Evolutionary conservation across 2,797 vertebrate species (phyloP), one percentile per base, ranked within the genome.

Genomic region (Hydrocynus forskahlii): DNA sequence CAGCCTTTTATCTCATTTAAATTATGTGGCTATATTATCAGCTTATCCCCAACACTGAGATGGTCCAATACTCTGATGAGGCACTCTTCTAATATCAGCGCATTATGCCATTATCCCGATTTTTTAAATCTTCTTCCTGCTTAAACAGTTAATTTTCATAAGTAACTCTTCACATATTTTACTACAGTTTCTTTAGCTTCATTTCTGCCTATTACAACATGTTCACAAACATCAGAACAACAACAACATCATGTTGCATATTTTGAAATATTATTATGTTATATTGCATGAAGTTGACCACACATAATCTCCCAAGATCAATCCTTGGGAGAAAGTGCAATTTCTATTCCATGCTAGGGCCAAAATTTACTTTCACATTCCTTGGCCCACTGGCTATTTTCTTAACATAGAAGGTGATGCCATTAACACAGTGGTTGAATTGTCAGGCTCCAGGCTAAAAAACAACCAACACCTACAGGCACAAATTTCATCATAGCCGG

Each of bases 351-450:
- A 71, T 12, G 21, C 21, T 7, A 17, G 5, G 19, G 23, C 23
- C 69, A 71, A 21, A 23, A 54, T 9, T 14, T 52, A 52, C 23
- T 29, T 29, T 23, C 48, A 52, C 9, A 19, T 29, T 50, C 45
- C 5, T 72, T 1, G n/a, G 13, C 8, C 21, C 29, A 55, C 52
- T 73, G 21, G 43, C 52, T 73, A 73, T 73, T 55, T 57, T 17
- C 70, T 73, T 38, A 73, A 29, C 57, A 73, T 38, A 73, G 52
- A 73, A 57, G 40, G 66, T 68, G 38, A 10, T 38, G 38, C 17
- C 40, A 73, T 57, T 73, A 73, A 21, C 70, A 71, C 52, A 40
- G 17, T 12, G 29, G 10, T 73, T 73, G n/a, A 57, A 57, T 38
- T 73, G 29, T 55, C 29, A 73, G 4, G 29, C 40, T 68, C 52